A percentile compares a stretch with the other conserved stretches of the same genome.
Conservation (phyloP, 2,888 invertebrate species). For the Dichetophora obliterata region DNA sequence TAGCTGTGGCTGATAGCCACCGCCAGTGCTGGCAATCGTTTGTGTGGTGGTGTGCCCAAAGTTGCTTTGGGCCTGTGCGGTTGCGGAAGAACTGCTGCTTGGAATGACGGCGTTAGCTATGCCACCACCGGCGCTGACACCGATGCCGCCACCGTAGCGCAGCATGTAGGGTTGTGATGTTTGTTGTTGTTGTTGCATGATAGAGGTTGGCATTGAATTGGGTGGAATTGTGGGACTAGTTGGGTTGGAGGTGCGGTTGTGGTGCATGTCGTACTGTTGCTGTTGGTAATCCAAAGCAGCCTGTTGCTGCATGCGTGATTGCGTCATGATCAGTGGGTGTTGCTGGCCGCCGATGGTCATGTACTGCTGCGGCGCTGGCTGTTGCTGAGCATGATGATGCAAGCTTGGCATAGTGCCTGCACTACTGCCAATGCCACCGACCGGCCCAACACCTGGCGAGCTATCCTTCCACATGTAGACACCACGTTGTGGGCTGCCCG, state of each 20-base stretch:
- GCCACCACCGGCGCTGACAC: slow-evolving; percentile 36
- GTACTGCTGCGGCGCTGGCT: slow-evolving; percentile 53
- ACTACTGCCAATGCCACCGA: slow-evolving; percentile 60
- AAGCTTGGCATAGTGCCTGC: slow-evolving; percentile 65
- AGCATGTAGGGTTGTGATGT: slow-evolving; percentile 66
- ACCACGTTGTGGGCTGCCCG: slow-evolving; percentile 87
- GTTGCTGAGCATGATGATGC: slow-evolving; percentile 50
- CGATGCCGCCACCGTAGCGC: slow-evolving; percentile 59
- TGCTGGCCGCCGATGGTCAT: slow-evolving; percentile 49
- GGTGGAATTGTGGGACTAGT: slow-evolving; percentile 78
- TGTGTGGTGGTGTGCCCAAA: slow-evolving; percentile 45
- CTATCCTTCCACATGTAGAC: slow-evolving; percentile 86
- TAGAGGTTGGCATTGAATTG: slow-evolving; percentile 58
- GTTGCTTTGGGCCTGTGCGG: slow-evolving; percentile 38
- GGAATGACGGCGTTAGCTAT: slow-evolving; percentile 41
- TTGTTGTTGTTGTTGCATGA: slow-evolving; percentile 62
- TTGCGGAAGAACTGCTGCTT: slow-evolving; percentile 36
- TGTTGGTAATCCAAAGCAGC: slow-evolving; percentile 54
- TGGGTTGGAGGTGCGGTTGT: slow-evolving; percentile 78
- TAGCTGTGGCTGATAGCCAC: slow-evolving; percentile 74
- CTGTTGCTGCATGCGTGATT: slow-evolving; percentile 62
- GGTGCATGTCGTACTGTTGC: slow-evolving; percentile 67
- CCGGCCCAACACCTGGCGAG: slow-evolving; percentile 73
- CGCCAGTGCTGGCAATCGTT: slow-evolving; percentile 49
- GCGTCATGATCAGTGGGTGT: slow-evolving; percentile 65